These are phyloP conservation scores for Helleia helle DNA, from an alignment of 2,888 invertebrate species.

Conservation along the genomic window DNA sequence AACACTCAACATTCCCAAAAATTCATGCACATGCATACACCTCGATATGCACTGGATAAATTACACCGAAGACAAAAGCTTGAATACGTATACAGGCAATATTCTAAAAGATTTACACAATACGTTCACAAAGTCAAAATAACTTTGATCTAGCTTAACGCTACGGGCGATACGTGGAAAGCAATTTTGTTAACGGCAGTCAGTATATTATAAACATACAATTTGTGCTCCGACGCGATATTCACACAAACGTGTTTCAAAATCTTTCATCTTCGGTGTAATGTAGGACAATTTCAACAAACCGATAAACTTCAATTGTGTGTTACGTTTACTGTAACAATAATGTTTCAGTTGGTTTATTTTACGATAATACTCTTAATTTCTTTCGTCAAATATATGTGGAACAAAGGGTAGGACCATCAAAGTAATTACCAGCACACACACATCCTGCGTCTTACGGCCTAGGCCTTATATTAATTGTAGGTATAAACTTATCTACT, in stretches of 20 bases:
- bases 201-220: constrained; percentile 2
- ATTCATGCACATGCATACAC: background rate
- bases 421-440: no score
- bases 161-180: constrained; percentile 5
- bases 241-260: background rate
- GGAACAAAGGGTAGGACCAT: no score
- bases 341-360: no score
- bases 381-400: no score
- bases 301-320: no score
- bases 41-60: background rate
- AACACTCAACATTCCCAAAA: background rate
- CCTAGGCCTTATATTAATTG: no score
- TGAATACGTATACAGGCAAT: constrained; percentile 6
- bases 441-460: no score
- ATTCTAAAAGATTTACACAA: constrained; percentile 10
- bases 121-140: constrained; percentile 8
- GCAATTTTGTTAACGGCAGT: constrained; percentile 9
- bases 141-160: constrained; percentile 7
- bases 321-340: no score
- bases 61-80: constrained; percentile 1
- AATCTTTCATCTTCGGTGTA: no score
- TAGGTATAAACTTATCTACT: no score
- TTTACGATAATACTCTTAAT: no score
- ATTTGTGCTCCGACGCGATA: background rate
- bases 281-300: no score